Evolutionary conservation across 2,888 invertebrate species (phyloP), one percentile per base, ranked within the genome.

Genomic region (Ashinkailepas kermadecensis): DNA sequence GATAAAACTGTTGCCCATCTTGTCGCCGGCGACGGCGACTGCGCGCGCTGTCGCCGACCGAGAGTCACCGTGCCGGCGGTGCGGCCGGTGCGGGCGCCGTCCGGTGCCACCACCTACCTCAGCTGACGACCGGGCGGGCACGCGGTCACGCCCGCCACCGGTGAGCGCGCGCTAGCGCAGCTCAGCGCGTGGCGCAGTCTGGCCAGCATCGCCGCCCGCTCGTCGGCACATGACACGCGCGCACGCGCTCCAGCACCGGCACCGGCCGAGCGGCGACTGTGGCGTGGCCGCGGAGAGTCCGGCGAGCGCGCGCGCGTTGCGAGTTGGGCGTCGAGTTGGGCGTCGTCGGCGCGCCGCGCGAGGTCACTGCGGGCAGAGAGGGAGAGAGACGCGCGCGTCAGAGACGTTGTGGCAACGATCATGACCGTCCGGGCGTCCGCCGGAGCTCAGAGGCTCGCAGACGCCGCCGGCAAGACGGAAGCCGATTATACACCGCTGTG

Each of bases 1-100:
- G 54, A 78, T 78, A 23, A 78, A 78, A n/a, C 78, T 78, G 78
- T 78, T 78, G 56, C 78, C 78, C 78, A 78, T 78, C 57, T 56
- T 78, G 78, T n/a, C 7, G 74, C 39, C 39, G 39, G 39, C 39
- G 39, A 39, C 39, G n/a, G 54, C 25, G 39, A 70, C 4, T n/a
- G 64, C 21, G 21, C 58, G 21, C 64, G 21, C 39, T 39, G 39
- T 39, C 39, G 39, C 39, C 39, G 39, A 39, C 39, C 39, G 39
- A 39, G 39, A 4, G 39, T 1, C 39, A 39, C 39, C 39, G 39
- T 39, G 39, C 39, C 39, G 39, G 39, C 39, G n/a, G 56, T n/a
- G 54, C 12, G 67, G 23, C 25, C 23, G 62, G 62, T 18, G 62
- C 62, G 62, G 18, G 18, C 18, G 62, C 62, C 62, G 62, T 15